Percentiles rank a stretch among this genome's conserved stretches.
Evolutionary conservation across 2,113 vertebrate genomes (phyloP).

Genomic region (Hassar affinis): DNA sequence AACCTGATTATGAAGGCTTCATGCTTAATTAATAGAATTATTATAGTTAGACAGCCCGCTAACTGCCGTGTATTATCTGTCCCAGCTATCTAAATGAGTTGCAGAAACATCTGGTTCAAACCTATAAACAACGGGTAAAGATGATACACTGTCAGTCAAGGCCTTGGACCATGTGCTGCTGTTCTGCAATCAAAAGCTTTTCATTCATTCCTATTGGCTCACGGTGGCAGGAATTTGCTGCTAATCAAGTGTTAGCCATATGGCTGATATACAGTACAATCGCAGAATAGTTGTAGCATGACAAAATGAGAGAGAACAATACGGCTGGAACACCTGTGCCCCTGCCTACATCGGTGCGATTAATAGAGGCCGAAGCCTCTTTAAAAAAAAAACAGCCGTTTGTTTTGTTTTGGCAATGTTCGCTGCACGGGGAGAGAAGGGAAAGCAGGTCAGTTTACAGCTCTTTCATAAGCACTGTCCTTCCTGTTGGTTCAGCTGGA

Average conservation of each 20-base stretch:
- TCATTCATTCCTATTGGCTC: constrained; percentile 1
- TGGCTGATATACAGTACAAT: not conserved
- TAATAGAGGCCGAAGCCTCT: constrained; percentile 14
- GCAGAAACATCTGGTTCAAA: constrained; percentile 21
- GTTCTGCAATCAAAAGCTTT: not conserved
- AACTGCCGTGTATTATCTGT: not conserved
- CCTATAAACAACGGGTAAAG: constrained; percentile 16
- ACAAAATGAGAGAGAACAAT: constrained; percentile 31
- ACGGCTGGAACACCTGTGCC: constrained; percentile 28
- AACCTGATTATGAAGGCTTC: not conserved
- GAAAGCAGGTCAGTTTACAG: constrained; percentile 50
- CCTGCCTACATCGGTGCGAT: not conserved
- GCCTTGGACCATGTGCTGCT: constrained; percentile 2
- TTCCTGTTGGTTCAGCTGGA: constrained; percentile 52
- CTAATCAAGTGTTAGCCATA: constrained; percentile 28
- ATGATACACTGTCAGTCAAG: constrained; percentile 26
- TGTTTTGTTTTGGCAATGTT: constrained; percentile 40
- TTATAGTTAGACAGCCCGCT: not conserved
- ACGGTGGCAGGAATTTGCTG: not conserved
- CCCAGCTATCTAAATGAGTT: not conserved
- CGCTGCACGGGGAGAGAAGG: constrained; percentile 9
- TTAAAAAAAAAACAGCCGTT: constrained; percentile 32
- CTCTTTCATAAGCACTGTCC: constrained; percentile 43
- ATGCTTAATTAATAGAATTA: constrained; percentile 18
- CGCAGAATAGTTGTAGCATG: not conserved